Percentiles rank a stretch among this genome's conserved stretches.
These are phyloP conservation scores for Antheraea yamamai DNA, from an alignment of 2,888 invertebrate genomes.

Conservation along the genomic window DNA sequence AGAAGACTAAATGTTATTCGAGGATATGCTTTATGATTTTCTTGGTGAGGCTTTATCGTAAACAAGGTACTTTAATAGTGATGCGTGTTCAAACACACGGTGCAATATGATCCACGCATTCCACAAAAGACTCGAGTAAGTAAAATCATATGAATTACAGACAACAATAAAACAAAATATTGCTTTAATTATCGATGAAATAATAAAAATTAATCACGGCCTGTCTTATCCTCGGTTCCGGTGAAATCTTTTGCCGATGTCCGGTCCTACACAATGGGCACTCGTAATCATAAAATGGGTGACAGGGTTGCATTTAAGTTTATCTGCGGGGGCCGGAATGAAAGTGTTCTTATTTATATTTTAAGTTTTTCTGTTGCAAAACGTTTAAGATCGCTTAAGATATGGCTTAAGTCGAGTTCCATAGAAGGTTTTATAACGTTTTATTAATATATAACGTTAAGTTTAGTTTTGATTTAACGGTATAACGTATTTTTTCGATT, in stretches of 20 bases:
- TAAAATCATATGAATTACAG: neutral
- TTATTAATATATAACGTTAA: no score
- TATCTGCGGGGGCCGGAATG: neutral
- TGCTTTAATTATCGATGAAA: constrained; percentile 15
- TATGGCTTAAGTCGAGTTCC: no score
- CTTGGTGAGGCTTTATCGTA: no score
- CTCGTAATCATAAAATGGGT: constrained; percentile 24
- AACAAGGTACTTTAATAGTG: no score
- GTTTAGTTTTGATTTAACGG: no score
- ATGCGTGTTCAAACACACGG: neutral
- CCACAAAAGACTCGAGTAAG: neutral
- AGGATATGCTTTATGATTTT: no score
- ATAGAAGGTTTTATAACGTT: no score
- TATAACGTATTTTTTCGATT: no score
- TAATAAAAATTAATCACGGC: constrained; percentile 16
- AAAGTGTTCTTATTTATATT: no score
- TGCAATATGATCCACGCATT: neutral
- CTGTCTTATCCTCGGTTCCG: constrained; percentile 23
- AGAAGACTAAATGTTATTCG: no score
- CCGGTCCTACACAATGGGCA: constrained; percentile 24
- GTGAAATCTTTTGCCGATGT: constrained; percentile 10
- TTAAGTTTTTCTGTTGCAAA: neutral
- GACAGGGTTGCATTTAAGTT: neutral
- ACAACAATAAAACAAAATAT: neutral
- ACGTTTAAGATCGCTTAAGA: neutral